These are phyloP conservation scores for Anthoptus insignis DNA, from an alignment of 2,888 invertebrate genomes.

Conservation along the genomic window DNA sequence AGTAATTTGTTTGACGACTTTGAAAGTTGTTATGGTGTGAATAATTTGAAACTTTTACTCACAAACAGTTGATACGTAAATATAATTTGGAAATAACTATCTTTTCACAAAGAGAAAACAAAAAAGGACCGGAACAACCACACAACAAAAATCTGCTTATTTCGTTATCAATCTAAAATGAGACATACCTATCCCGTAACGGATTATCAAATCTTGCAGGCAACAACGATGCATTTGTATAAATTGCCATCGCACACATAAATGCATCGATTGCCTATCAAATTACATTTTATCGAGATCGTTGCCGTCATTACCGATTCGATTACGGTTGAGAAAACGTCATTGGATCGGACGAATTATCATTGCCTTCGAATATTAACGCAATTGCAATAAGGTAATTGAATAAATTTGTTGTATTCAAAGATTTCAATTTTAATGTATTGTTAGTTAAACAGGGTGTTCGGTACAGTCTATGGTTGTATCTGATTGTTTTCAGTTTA, in stretches of 20 bases:
- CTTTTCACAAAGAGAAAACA: no score
- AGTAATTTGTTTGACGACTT: conserved; percentile 27
- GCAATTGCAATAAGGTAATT: conserved; percentile 33
- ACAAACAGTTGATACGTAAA: neutral
- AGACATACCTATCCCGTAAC: conserved; percentile 43
- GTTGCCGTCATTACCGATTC: conserved; percentile 50
- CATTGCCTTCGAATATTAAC: conserved; percentile 14
- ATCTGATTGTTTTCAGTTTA: conserved; percentile 31
- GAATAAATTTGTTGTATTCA: conserved; percentile 36
- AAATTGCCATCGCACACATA: conserved; percentile 62
- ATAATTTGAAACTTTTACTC: conserved; percentile 9
- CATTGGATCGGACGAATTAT: conserved; percentile 40
- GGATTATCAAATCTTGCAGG: conserved; percentile 49
- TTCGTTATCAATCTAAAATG: conserved; percentile 43
- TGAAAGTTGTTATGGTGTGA: conserved; percentile 30
- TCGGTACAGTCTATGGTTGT: no score
- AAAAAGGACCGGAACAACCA: no score
- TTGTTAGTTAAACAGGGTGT: no score
- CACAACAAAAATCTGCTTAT: conserved; percentile 26
- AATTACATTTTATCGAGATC: conserved; percentile 70
- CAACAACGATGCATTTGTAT: conserved; percentile 54
- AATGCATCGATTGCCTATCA: conserved; percentile 63
- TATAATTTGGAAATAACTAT: conserved; percentile 1
- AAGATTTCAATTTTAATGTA: no score
- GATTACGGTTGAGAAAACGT: conserved; percentile 59